A percentile compares a stretch with the other conserved stretches of the same genome.
phyloP scores from a whole-genome alignment of 2,888 invertebrate species.

The Mythimna pallens region DNA sequence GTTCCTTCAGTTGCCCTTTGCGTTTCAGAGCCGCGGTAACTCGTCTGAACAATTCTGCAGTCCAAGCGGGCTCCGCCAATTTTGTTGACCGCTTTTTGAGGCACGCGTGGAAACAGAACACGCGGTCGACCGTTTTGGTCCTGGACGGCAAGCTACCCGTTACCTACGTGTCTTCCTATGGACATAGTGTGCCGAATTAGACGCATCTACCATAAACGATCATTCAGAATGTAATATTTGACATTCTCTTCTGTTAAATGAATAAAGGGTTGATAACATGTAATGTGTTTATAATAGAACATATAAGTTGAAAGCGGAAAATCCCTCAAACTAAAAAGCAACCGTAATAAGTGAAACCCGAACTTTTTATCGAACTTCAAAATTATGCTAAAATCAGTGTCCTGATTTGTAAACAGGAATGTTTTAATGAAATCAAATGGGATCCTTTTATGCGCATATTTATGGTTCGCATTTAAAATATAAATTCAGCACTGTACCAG shows the following conservation, averaged over 20 bases:
- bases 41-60: too few species aligned
- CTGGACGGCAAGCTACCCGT: too few species aligned
- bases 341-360: constrained; percentile 8
- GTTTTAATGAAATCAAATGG: constrained; percentile 82
- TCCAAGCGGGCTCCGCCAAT: too few species aligned
- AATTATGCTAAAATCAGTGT: constrained; percentile 70
- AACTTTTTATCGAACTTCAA: constrained; percentile 62
- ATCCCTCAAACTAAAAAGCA: neutral
- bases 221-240: neutral
- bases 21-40: too few species aligned
- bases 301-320: neutral
- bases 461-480: constrained; percentile 76
- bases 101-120: too few species aligned
- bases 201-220: neutral
- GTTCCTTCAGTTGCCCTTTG: too few species aligned
- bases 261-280: neutral
- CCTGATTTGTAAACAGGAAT: constrained; percentile 71
- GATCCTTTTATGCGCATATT: constrained; percentile 89
- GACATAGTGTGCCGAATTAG: neutral
- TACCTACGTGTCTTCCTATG: neutral
- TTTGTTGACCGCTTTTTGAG: too few species aligned
- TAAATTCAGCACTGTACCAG: constrained; percentile 68
- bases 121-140: too few species aligned
- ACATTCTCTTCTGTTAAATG: neutral
- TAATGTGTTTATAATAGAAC: neutral